Conservation (phyloP, 2,888 invertebrate genomes). For the Agrochola lota region DNA sequence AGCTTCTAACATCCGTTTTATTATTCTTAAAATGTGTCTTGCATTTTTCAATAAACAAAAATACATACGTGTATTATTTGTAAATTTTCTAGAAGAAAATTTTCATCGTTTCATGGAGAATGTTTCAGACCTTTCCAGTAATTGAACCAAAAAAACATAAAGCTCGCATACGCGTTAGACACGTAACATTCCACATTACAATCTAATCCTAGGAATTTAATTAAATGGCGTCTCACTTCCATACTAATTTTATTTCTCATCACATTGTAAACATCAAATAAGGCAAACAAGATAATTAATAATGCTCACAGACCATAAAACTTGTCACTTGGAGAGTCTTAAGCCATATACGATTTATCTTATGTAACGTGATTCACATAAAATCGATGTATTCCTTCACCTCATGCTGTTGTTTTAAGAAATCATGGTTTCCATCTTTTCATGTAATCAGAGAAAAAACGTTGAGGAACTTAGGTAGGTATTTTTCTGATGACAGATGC, state of each 20-base stretch:
- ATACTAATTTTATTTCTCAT: slow-evolving; percentile 37
- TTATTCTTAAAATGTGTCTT: no score
- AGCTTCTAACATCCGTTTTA: no score
- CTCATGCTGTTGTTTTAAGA: slow-evolving; percentile 17
- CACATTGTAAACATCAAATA: slow-evolving; percentile 47
- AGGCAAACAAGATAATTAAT: slow-evolving; percentile 50
- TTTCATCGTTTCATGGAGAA: neutral
- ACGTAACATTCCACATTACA: slow-evolving; percentile 10
- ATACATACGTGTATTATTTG: no score
- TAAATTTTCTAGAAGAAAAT: no score
- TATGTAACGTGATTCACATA: slow-evolving; percentile 36
- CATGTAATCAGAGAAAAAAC: neutral
- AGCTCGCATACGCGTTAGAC: neutral
- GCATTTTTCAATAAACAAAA: no score
- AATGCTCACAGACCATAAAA: slow-evolving; percentile 20
- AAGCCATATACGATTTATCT: slow-evolving; percentile 23
- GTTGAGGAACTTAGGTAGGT: neutral
- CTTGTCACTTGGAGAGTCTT: slow-evolving; percentile 5
- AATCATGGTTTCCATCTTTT: neutral
- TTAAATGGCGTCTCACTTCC: slow-evolving; percentile 27
- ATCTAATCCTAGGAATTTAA: slow-evolving; percentile 13
- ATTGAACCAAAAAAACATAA: neutral
- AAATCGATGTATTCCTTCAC: slow-evolving; percentile 25
- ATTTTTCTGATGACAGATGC: slow-evolving; percentile 1
- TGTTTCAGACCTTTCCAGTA: neutral